Conservation (phyloP, 2,113 vertebrate species). For the Gymnobelideus leadbeateri region DNA sequence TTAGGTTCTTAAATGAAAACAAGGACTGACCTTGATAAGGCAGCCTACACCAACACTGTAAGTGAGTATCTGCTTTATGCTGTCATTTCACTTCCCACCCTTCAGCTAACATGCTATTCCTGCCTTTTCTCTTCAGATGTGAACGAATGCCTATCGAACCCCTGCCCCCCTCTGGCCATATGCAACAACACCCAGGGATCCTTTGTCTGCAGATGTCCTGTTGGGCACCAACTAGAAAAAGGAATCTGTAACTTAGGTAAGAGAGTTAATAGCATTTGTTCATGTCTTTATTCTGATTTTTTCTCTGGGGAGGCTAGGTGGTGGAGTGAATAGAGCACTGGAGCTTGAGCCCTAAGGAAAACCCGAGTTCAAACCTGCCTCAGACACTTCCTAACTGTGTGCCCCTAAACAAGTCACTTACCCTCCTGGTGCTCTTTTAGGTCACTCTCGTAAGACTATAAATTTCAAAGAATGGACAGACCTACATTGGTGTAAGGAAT, state of each 20-base stretch:
- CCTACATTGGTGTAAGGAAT: neutral
- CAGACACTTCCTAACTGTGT: neutral
- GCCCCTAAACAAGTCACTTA: neutral
- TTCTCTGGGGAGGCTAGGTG: neutral
- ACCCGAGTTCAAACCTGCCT: neutral
- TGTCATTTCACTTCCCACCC: neutral
- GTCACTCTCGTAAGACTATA: neutral
- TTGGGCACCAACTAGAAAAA: constrained; percentile 93
- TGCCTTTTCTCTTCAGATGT: constrained; percentile 85
- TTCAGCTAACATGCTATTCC: neutral
- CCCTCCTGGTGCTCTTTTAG: neutral
- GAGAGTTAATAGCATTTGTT: constrained; percentile 35
- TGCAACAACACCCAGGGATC: constrained; percentile 93
- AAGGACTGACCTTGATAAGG: neutral
- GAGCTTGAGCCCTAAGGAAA: neutral
- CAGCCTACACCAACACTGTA: neutral
- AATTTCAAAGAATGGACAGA: neutral
- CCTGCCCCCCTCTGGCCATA: constrained; percentile 88
- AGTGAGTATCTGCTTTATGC: neutral
- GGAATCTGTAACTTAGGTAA: constrained; percentile 93
- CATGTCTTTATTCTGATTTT: neutral
- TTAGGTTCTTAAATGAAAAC: neutral
- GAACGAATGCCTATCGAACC: constrained; percentile 91
- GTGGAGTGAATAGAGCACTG: neutral
- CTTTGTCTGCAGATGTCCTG: constrained; percentile 91